Conservation (phyloP, 2,113 vertebrate species). For the Ceyx margarethae region DNA sequence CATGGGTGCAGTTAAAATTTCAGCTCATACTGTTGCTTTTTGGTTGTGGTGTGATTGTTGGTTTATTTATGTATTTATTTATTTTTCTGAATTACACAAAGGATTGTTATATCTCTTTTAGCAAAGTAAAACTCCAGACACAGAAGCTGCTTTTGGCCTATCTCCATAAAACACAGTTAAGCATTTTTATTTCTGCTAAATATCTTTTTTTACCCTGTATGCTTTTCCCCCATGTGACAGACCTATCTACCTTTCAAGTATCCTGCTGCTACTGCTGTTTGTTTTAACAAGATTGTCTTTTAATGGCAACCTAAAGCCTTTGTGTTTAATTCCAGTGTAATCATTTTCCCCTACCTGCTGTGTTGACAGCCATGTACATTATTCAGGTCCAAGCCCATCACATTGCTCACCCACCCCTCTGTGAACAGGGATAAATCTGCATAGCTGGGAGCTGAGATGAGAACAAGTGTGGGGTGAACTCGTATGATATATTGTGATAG, state of each 20-base stretch:
- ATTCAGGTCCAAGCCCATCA: background rate
- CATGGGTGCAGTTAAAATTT: background rate
- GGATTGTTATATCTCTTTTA: background rate
- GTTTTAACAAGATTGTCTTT: background rate
- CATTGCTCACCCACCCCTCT: background rate
- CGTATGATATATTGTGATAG: fast-evolving
- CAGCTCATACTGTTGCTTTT: background rate
- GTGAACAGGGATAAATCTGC: background rate
- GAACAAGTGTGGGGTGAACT: background rate
- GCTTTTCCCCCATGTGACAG: fast-evolving
- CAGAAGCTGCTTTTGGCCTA: background rate
- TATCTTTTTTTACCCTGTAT: background rate
- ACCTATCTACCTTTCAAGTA: background rate
- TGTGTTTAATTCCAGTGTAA: background rate
- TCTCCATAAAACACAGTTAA: background rate
- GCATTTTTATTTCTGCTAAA: background rate
- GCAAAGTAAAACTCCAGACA: background rate
- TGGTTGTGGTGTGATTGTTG: background rate
- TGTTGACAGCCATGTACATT: background rate
- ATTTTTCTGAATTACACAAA: background rate
- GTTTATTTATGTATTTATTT: background rate
- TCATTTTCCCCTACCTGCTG: background rate
- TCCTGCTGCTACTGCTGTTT: background rate
- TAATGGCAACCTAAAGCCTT: background rate
- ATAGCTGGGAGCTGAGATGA: background rate